A percentile compares a stretch with the other conserved stretches of the same genome.
Evolutionary conservation across 2,888 invertebrate species (phyloP).

Genomic region (Leptopterna dolabrata): DNA sequence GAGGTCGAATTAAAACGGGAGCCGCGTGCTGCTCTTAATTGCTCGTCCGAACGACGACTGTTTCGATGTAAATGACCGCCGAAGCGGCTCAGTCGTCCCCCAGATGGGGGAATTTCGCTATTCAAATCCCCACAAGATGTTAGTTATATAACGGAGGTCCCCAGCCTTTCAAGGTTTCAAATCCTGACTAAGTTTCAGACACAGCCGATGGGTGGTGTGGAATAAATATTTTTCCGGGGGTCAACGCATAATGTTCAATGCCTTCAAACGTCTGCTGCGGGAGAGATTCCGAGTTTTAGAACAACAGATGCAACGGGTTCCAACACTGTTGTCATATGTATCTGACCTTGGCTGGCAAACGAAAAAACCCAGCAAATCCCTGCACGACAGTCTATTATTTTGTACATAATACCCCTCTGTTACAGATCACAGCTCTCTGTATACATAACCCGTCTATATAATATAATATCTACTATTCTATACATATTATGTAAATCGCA

Average conservation of each 20-base stretch:
- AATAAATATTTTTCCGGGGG: slow-evolving; percentile 7
- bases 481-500: too few relatives aligned
- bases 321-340: too few relatives aligned
- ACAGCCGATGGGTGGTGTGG: not conserved
- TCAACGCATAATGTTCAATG: not conserved
- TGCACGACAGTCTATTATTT: too few relatives aligned
- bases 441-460: too few relatives aligned
- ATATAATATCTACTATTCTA: too few relatives aligned
- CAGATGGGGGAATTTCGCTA: slow-evolving; percentile 28
- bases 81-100: not conserved
- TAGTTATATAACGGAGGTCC: not conserved
- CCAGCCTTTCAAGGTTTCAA: not conserved
- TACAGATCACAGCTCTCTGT: too few relatives aligned
- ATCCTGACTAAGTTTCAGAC: not conserved
- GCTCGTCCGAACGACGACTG: slow-evolving; percentile 47
- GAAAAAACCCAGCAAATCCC: too few relatives aligned
- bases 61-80: slow-evolving; percentile 52
- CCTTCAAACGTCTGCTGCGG: not conserved
- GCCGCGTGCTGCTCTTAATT: slow-evolving; percentile 41
- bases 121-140: slow-evolving; percentile 48
- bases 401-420: too few relatives aligned
- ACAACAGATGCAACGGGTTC: not conserved
- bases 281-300: not conserved
- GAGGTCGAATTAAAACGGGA: slow-evolving; percentile 16
- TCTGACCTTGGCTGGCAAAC: too few relatives aligned